These are phyloP conservation scores for Malthinus seriepunctatus DNA, from an alignment of 2,888 invertebrate species.

Conservation along the genomic window DNA sequence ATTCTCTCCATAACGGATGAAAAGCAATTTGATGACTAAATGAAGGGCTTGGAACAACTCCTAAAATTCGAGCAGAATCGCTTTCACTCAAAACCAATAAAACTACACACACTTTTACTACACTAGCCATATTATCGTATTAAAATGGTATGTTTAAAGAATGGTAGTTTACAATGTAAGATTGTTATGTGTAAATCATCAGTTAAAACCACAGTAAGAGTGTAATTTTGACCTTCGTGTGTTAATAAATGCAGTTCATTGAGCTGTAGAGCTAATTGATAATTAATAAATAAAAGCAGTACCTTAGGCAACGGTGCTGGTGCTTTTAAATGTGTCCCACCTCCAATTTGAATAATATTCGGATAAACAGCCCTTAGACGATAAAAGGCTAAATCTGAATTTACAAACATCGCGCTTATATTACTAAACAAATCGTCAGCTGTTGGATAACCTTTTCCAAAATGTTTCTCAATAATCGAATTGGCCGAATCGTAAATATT, in stretches of 20 bases:
- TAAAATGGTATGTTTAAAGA: no score
- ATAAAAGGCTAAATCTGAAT: conserved; percentile 44
- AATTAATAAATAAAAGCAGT: no score
- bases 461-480: conserved; percentile 34
- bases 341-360: conserved; percentile 44
- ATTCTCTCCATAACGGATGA: conserved; percentile 52
- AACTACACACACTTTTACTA: no score
- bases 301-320: conserved; percentile 21
- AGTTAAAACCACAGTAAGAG: no score
- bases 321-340: conserved; percentile 39
- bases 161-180: no score
- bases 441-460: conserved; percentile 42
- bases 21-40: conserved; percentile 57
- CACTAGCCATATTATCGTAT: no score
- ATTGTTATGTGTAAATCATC: no score
- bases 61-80: conserved; percentile 50
- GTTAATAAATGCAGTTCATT: no score
- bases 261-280: no score
- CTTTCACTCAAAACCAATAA: not conserved
- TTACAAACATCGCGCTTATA: conserved; percentile 45
- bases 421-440: conserved; percentile 39
- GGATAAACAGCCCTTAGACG: conserved; percentile 42
- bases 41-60: conserved; percentile 52
- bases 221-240: no score
- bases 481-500: no score